These are phyloP conservation scores for Amblyopsis hoosieri DNA, from an alignment of 2,797 vertebrate species.

Conservation along the genomic window DNA sequence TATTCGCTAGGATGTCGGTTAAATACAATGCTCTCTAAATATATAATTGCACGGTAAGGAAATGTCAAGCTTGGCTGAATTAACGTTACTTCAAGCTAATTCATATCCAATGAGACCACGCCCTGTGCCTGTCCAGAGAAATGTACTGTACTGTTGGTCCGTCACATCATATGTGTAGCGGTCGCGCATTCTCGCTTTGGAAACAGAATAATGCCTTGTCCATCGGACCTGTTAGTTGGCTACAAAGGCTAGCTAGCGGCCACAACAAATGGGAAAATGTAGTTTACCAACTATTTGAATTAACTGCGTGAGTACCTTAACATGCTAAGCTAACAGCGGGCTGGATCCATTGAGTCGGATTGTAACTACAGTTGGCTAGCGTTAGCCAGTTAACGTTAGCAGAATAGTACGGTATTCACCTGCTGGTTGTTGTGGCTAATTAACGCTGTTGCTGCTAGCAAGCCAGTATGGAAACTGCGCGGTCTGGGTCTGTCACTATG, in stretches of 20 bases:
- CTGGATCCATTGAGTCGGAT: constrained; percentile 13
- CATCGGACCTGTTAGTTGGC: constrained; percentile 43
- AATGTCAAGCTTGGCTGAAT: too few species aligned
- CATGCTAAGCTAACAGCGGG: constrained; percentile 60
- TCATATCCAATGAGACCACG: constrained; percentile 75
- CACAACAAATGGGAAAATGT: constrained; percentile 55
- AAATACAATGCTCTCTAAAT: too few species aligned
- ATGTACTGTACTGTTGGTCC: constrained; percentile 38
- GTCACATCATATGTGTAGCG: constrained; percentile 21
- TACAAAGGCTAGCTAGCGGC: constrained; percentile 47
- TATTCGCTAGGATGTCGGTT: background rate
- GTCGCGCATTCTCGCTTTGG: constrained; percentile 43
- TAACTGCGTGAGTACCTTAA: constrained; percentile 53
- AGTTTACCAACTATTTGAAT: constrained; percentile 48
- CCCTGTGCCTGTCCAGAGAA: constrained; percentile 61
- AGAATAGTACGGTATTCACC: constrained; percentile 47
- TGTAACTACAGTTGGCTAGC: constrained; percentile 44
- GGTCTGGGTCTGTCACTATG: constrained; percentile 10
- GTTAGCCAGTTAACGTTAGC: constrained; percentile 46
- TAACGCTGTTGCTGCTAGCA: constrained; percentile 21
- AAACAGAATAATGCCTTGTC: constrained; percentile 13
- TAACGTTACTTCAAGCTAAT: constrained; percentile 33
- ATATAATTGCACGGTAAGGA: too few species aligned
- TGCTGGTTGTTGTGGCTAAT: constrained; percentile 47
- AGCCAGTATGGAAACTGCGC: constrained; percentile 65